Percentiles rank a stretch among this genome's conserved stretches.
These are phyloP conservation scores for Harpia harpyja DNA, from an alignment of 2,797 vertebrate species.

Conservation along the genomic window DNA sequence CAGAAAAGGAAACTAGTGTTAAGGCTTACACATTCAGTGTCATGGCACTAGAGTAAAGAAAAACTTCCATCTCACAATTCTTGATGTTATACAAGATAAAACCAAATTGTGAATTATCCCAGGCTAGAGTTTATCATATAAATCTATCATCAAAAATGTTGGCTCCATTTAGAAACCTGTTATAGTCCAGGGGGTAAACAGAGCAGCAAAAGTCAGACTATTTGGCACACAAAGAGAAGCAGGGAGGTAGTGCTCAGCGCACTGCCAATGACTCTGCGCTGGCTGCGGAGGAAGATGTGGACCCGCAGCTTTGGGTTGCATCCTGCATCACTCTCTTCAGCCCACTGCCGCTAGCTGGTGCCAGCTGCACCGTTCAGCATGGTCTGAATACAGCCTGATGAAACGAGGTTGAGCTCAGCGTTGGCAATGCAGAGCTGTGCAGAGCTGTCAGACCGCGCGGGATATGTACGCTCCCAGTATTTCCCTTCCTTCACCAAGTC, in stretches of 20 bases:
- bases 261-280: not conserved
- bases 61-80: not conserved
- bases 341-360: not conserved
- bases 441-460: not conserved
- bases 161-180: not conserved
- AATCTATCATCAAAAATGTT: not conserved
- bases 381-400: fast-evolving
- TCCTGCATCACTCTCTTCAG: not conserved
- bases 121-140: not conserved
- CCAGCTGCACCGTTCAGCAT: not conserved
- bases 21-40: not conserved
- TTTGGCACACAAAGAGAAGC: not conserved
- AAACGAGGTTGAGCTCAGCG: not conserved
- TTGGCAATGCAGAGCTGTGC: not conserved
- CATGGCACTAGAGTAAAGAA: fast-evolving
- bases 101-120: not conserved
- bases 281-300: not conserved
- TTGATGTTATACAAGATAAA: not conserved
- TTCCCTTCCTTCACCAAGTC: not conserved
- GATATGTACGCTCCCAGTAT: fast-evolving
- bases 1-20: not conserved
- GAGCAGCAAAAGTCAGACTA: not conserved
- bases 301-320: not conserved
- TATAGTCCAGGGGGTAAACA: not conserved
- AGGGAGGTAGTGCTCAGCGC: not conserved